Evolutionary conservation across 2,797 vertebrate species (phyloP).

Genomic region (Artibeus lituratus): DNA sequence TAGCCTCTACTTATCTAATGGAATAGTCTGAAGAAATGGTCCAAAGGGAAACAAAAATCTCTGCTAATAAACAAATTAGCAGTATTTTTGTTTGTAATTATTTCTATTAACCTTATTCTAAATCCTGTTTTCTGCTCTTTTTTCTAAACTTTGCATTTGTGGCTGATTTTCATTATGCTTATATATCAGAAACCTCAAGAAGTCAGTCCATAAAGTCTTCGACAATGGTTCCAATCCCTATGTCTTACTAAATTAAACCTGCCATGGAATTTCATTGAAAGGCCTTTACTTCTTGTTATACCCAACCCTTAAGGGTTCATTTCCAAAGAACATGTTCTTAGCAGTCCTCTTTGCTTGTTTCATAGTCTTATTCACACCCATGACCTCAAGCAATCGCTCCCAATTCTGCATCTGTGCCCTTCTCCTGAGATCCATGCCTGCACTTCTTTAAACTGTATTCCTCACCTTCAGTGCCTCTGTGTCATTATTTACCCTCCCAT

Average conservation of each 20-base stretch:
- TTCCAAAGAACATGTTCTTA: background rate
- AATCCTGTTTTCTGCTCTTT: background rate
- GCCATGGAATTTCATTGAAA: background rate
- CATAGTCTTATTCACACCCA: background rate
- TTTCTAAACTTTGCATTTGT: background rate
- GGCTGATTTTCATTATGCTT: background rate
- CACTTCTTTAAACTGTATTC: background rate
- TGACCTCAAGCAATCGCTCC: background rate
- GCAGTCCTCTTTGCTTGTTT: background rate
- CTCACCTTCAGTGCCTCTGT: background rate
- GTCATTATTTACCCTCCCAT: background rate
- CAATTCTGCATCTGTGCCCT: background rate
- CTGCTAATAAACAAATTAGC: background rate
- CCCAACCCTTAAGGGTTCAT: background rate
- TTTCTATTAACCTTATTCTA: background rate
- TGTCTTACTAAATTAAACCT: background rate
- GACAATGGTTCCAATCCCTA: background rate
- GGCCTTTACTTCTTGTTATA: background rate
- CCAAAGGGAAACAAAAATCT: background rate
- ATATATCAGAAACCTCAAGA: background rate
- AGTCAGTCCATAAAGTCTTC: background rate
- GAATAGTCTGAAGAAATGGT: background rate
- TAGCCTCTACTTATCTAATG: background rate
- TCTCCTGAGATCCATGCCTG: background rate
- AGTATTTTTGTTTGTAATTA: background rate